These are phyloP conservation scores for Sebastes goodei DNA, from an alignment of 2,797 vertebrate species.

Conservation along the genomic window DNA sequence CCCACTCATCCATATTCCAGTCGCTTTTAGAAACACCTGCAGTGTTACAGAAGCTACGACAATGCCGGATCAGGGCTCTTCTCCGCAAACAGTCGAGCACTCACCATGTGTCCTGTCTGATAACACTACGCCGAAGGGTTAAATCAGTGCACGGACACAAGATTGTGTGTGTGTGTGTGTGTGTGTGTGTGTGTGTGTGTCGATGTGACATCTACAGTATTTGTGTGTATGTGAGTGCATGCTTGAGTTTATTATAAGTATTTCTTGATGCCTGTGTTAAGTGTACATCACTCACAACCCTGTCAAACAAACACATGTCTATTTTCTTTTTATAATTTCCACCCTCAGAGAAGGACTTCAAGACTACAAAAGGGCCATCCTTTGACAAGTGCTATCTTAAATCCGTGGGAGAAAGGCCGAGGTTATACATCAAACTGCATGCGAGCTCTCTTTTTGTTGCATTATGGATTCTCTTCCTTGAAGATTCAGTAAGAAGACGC, in stretches of 20 bases:
- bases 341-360: constrained; percentile 4
- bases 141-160: constrained; percentile 4
- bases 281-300: not conserved
- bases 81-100: constrained; percentile 7
- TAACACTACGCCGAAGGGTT: constrained; percentile 8
- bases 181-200: not conserved
- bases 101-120: constrained; percentile 21
- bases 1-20: constrained; percentile 65
- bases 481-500: constrained; percentile 10
- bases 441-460: constrained; percentile 8
- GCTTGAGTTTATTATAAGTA: not conserved
- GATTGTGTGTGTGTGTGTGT: not conserved
- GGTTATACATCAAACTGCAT: constrained; percentile 50
- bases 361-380: constrained; percentile 1
- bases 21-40: constrained; percentile 50
- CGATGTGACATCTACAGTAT: not conserved
- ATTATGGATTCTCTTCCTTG: constrained; percentile 35
- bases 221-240: not conserved
- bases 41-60: constrained; percentile 21
- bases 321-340: not conserved
- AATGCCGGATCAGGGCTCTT: constrained; percentile 27
- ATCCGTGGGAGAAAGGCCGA: constrained; percentile 2
- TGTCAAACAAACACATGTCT: not conserved
- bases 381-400: constrained; percentile 38
- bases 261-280: constrained; percentile 1